phyloP scores from a whole-genome alignment of 2,888 invertebrate species.

The Chloromyia formosa region DNA sequence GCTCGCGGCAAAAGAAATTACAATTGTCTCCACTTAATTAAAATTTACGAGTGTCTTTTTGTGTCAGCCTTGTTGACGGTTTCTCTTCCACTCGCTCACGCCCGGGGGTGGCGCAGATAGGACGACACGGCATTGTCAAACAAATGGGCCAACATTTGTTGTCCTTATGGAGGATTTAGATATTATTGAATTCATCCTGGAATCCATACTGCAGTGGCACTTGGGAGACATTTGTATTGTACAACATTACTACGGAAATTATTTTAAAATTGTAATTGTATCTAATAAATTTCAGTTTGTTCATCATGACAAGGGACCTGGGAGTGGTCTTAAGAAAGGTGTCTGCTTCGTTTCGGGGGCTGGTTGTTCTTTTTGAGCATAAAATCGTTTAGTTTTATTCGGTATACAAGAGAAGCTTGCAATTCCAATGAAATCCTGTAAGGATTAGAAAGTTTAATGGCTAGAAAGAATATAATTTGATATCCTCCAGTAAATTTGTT shows the following conservation, averaged over 20 bases:
- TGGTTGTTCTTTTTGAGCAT: no score
- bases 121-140: slow-evolving; percentile 2
- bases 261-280: background rate
- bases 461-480: no score
- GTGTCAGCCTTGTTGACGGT: slow-evolving; percentile 13
- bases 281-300: background rate
- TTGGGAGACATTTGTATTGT: background rate
- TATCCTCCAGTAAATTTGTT: no score
- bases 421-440: no score
- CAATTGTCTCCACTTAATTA: slow-evolving; percentile 40
- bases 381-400: no score
- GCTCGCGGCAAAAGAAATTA: slow-evolving; percentile 23
- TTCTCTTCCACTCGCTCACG: background rate
- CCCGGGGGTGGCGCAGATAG: no score
- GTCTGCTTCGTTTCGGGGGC: no score
- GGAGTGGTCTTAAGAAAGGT: background rate
- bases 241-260: background rate
- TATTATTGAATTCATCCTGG: slow-evolving; percentile 9
- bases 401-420: no score
- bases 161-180: background rate
- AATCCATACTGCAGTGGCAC: slow-evolving; percentile 4
- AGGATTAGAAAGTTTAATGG: no score
- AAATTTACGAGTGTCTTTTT: slow-evolving; percentile 39
- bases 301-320: background rate
- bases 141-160: slow-evolving; percentile 1